Evolutionary conservation across 2,113 vertebrate species (phyloP), one percentile per base, ranked within the genome.

Genomic region (Coptodon bakossiorum): DNA sequence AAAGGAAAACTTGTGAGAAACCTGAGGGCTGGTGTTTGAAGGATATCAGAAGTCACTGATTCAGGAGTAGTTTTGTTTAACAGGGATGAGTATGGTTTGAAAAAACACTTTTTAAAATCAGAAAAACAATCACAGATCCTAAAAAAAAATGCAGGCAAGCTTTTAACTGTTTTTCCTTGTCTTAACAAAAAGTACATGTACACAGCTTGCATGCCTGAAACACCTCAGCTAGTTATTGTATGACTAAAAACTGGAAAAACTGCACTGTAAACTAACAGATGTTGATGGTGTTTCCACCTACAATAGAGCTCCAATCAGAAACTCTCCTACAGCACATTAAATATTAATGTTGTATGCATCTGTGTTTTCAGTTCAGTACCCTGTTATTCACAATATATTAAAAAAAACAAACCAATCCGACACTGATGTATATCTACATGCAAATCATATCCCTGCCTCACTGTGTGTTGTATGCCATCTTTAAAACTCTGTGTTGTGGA

Each of bases 161-260:
- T 4, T 71, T 1, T 24, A 24, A 43, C 22, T 40, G 3, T 19
- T 71, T 66, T 43, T 24, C 7, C 3, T 68, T 68, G 63, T 68
- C 63, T 71, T 43, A 43, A 71, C 22, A 71, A 43, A 71, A 71
- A 9, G 8, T 45, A 27, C 38, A 24, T 45, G 14, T 73, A 73
- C 3, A 43, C 68, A 45, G n/a, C n/a, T 40, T 14, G 36, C 66
- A 71, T 16, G 36, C 0, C 0, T 71, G 2, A 43, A 71, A 71
- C 36, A 43, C 12, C n/a, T 24, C 36, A 17, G 3, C 22, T 45
- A 0, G 38, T 43, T 43, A 45, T 43, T 71, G 66, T 27, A 0
- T 24, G 61, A 38, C 34, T 13, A 7, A 66, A 38, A 66, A 45
- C 38, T 16, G 34, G 31, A 2, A 27, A 73, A 4, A 45, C 68